Base-by-base conservation (phyloP, 2,113 vertebrate species). In the Plectropomus leopardus region DNA sequence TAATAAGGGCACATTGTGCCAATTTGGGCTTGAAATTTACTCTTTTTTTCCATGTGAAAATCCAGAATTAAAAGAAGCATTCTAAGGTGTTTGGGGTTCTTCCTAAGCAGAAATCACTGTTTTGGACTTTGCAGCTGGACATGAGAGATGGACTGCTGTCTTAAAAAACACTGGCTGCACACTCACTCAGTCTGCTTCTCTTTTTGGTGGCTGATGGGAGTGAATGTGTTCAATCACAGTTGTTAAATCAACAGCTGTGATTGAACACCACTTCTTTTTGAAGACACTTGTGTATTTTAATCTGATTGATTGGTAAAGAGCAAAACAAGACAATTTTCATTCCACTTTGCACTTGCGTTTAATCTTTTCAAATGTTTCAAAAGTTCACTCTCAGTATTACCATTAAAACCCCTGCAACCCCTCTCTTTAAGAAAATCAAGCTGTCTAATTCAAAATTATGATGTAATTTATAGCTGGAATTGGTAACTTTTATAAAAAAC, bases 121-220 rank as follows among this genome's bases (percentile, higher is more conserved):
- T 50, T 16, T 32, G 28, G 24, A 45, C 24, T 60, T 32, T n/a
- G 58, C 32, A 60, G 58, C 58, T 61, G n/a, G 59, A 42, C n/a
- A 21, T 15, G 19, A 23, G 34, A 23, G 34, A n/a, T n/a, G 7
- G 19, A 50, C 19, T n/a, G 36, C 42, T 26, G 16, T 66, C 17
- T 19, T 19, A 21, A 28, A 65, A 28, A 47, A 8, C 24, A 2
- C 45, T 24, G 28, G 36, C 42, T 36, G n/a, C 66, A 23, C 7
- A 60, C n/a, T 34, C 1, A 19, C 26, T 24, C 1, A 1, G 15
- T 1, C 26, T 14, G 3, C 32, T 16, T 40, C 8, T 45, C 16
- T 42, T 63, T 55, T 14, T 32, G 32, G 34, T 14, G 55, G 10
- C 61, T 69, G 65, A 19, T 42, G 51, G 54, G 5, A 64, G 19